phyloP scores from a whole-genome alignment of 2,113 vertebrate genomes.

The Balaenoptera acutorostrata region DNA sequence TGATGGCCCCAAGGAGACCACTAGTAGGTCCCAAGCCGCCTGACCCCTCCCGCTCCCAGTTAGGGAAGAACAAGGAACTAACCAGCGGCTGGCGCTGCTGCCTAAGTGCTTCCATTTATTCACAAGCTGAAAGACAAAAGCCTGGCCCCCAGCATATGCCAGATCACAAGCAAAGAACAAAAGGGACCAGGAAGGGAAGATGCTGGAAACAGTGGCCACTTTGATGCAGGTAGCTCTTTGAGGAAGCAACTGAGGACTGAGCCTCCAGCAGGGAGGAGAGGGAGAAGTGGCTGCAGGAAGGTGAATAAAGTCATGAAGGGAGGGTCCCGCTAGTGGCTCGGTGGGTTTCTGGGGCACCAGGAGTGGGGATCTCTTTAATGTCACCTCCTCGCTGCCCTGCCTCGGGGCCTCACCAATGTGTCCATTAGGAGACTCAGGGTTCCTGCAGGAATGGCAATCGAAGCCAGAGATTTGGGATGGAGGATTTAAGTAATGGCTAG shows the following conservation, averaged over 20 bases:
- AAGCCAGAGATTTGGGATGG: neutral
- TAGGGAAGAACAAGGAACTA: neutral
- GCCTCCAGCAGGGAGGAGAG: conserved; percentile 29
- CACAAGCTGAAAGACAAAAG: conserved; percentile 57
- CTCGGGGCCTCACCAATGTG: neutral
- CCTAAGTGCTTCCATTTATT: conserved; percentile 41
- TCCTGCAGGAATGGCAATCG: neutral
- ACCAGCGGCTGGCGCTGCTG: neutral
- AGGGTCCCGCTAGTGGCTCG: neutral
- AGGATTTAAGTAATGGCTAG: neutral
- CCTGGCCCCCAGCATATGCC: neutral
- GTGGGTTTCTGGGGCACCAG: neutral
- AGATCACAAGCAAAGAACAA: conserved; percentile 58
- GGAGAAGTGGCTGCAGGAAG: neutral
- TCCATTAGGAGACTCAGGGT: neutral
- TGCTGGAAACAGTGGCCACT: conserved; percentile 48
- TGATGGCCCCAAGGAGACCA: neutral
- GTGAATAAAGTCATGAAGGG: neutral
- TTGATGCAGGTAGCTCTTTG: conserved; percentile 59
- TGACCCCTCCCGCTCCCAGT: neutral
- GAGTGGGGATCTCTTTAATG: neutral
- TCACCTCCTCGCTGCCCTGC: neutral
- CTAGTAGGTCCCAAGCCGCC: neutral
- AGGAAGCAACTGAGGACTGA: conserved; percentile 28
- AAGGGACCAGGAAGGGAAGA: conserved; percentile 40